Base-by-base conservation (phyloP, 2,888 invertebrate species). In the Synergus laeviventris region DNA sequence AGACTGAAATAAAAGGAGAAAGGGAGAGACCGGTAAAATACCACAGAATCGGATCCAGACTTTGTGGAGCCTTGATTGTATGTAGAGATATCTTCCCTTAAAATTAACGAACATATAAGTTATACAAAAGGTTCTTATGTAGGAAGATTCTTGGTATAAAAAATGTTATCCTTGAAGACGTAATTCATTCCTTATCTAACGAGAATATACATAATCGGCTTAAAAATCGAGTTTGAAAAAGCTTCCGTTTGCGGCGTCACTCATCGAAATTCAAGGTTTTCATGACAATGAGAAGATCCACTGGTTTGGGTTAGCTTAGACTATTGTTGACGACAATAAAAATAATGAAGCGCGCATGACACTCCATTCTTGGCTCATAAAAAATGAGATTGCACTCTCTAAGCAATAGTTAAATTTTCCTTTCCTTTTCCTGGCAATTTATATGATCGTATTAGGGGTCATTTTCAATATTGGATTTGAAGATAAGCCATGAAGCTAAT, bases 11-110 rank as follows among this genome's bases (percentile, higher is more conserved):
- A 36, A 49, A 70, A 70, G 31, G 49, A 70, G 70, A 70, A 31
- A 45, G 31, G 49, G 31, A 18, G n/a, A 49, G 49, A 24, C 70
- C 49, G 49, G 70, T 70, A 49, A 70, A 49, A 66, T 70, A n/a
- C 70, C 70, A 45, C 31, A 70, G 31, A 70, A 70, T 70, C 31
- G 11, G 36, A 24, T 2, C 70, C 70, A 70, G 70, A 70, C 70
- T 70, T 49, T 31, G 31, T 70, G 70, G 70, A 70, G 49, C 49
- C 70, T 70, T 70, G 49, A 70, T 70, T 70, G n/a, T n/a, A 49
- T 21, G 21, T 16, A 24, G 21, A 45, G 18, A 70, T 70, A 64
- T 64, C 24, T 70, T 70, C 31, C 49, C 45, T 36, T 31, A 49
- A 45, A 45, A 49, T 31, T 49, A 45, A 45, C 36, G 31, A 70